These are phyloP conservation scores for Parotocinclus haroldoi DNA, from an alignment of 2,797 vertebrate genomes.

Conservation along the genomic window DNA sequence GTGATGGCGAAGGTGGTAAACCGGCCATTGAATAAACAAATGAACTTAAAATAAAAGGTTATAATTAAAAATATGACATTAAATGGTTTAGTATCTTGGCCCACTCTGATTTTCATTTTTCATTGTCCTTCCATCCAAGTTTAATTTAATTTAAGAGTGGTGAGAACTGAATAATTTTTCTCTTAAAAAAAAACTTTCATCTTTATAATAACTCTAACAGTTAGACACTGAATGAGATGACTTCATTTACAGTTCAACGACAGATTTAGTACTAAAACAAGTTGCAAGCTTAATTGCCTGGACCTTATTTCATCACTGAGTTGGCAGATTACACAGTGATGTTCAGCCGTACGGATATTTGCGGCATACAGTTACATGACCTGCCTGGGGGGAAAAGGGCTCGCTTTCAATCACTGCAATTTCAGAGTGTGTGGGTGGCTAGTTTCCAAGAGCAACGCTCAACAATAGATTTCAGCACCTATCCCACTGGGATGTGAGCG, in stretches of 20 bases:
- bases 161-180: too few species aligned
- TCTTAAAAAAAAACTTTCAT: too few species aligned
- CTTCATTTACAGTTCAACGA: not conserved
- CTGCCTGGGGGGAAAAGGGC: not conserved
- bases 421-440: conserved; percentile 18
- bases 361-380: not conserved
- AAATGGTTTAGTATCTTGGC: too few species aligned
- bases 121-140: too few species aligned
- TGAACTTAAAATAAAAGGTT: too few species aligned
- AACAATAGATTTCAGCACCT: conserved; percentile 36
- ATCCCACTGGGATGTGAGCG: conserved; percentile 37
- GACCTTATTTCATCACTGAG: not conserved
- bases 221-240: not conserved
- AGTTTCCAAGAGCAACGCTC: conserved; percentile 38
- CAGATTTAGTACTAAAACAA: not conserved
- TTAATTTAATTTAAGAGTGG: too few species aligned
- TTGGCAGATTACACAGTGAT: not conserved
- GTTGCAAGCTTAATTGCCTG: conserved; percentile 9
- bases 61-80: too few species aligned
- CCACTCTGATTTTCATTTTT: too few species aligned
- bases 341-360: not conserved
- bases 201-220: not conserved
- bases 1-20: too few species aligned
- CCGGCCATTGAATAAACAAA: too few species aligned
- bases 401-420: conserved; percentile 10